Conservation (phyloP, 2,797 vertebrate genomes). For the Huso huso region DNA sequence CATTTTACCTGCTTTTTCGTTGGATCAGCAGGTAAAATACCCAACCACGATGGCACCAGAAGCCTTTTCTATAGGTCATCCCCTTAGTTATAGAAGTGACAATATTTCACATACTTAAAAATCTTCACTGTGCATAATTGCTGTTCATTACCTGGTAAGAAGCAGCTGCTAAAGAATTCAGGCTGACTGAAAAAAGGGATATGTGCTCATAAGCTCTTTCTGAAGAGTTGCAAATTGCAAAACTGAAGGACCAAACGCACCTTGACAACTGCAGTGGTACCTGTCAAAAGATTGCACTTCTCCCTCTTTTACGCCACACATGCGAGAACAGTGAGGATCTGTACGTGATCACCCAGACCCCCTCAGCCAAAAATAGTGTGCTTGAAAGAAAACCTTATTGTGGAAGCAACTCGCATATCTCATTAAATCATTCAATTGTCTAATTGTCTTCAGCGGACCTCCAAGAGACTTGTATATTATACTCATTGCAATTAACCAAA, state of each 20-base stretch:
- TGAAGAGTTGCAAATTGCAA: neutral
- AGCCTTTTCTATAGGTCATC: conserved; percentile 48
- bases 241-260: neutral
- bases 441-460: conserved; percentile 97
- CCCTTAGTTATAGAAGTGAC: conserved; percentile 56
- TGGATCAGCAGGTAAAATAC: no score
- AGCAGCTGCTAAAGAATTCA: conserved; percentile 33
- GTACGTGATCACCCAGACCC: neutral
- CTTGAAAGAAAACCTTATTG: conserved; percentile 73
- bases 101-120: conserved; percentile 48
- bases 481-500: conserved; percentile 99
- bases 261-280: conserved; percentile 22
- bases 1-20: conserved; percentile 24
- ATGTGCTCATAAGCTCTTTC: neutral
- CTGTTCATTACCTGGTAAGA: conserved; percentile 58
- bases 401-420: conserved; percentile 84
- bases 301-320: neutral
- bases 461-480: conserved; percentile 99
- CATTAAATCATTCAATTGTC: conserved; percentile 99
- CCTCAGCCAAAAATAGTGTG: conserved; percentile 26
- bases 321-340: neutral
- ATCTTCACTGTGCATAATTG: conserved; percentile 56
- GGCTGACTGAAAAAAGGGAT: neutral
- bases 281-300: conserved; percentile 34
- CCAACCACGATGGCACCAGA: conserved; percentile 43